Evolutionary conservation across 2,113 vertebrate species (phyloP).

Genomic region (Pagrus major): DNA sequence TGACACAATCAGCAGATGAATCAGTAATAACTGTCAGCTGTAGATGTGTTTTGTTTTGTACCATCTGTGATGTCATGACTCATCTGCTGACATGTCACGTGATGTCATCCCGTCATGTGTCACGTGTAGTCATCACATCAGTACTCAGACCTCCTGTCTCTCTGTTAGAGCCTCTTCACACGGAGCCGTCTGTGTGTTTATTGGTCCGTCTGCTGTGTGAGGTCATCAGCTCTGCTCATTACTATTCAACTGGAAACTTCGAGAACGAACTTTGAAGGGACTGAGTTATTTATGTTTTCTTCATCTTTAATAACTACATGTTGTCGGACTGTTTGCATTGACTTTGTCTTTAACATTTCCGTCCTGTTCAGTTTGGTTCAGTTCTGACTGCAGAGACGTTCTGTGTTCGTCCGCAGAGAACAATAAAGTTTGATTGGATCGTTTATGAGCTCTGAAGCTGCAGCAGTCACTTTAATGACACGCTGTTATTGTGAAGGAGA

Average conservation of each 20-base stretch:
- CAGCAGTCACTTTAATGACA: conserved; percentile 2
- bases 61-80: too few species aligned
- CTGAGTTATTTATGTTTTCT: not conserved
- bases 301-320: too few species aligned
- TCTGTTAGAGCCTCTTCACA: not conserved
- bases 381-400: not conserved
- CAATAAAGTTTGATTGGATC: conserved; percentile 8
- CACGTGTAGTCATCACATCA: too few species aligned
- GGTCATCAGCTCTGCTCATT: not conserved
- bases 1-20: too few species aligned
- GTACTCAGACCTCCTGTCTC: too few species aligned
- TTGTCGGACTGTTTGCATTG: too few species aligned
- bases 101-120: too few species aligned
- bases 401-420: not conserved
- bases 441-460: not conserved
- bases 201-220: not conserved
- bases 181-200: not conserved
- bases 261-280: not conserved
- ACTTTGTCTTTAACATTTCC: too few species aligned
- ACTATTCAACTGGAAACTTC: not conserved
- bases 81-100: too few species aligned
- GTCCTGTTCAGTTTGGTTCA: too few species aligned
- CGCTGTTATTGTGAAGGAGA: not conserved
- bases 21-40: too few species aligned
- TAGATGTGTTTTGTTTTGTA: too few species aligned